A percentile compares a stretch with the other conserved stretches of the same genome.
Evolutionary conservation across 2,113 vertebrate genomes (phyloP).

Genomic region (Tachuris rubrigastra): DNA sequence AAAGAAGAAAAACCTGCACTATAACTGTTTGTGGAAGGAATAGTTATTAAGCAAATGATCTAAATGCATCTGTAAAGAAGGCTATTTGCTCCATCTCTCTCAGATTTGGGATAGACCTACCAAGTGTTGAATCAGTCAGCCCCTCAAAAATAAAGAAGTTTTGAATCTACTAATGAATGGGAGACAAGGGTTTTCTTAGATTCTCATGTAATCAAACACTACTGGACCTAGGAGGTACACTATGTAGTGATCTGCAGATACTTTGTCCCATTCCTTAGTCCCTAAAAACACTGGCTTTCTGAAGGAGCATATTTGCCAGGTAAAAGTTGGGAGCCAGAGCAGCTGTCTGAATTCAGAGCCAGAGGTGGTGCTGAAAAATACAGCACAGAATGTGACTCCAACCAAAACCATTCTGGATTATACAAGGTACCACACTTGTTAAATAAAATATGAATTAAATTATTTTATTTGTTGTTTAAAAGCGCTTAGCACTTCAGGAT

Average conservation of each 20-base stretch:
- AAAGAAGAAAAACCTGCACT: not conserved
- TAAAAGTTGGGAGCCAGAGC: not conserved
- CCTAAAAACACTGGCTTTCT: not conserved
- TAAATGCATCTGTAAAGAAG: not conserved
- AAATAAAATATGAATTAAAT: slow-evolving; percentile 27
- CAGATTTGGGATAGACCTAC: not conserved
- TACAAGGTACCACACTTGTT: not conserved
- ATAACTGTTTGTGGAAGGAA: not conserved
- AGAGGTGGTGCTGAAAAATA: not conserved
- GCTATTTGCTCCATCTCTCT: not conserved
- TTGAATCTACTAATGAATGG: not conserved
- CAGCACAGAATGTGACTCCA: not conserved
- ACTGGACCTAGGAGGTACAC: not conserved
- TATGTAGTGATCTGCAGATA: not conserved
- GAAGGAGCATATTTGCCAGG: not conserved
- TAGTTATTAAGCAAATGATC: not conserved
- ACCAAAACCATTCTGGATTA: not conserved
- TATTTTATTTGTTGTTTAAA: slow-evolving; percentile 27
- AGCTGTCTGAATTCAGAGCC: slow-evolving; percentile 4
- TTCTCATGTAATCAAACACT: not conserved
- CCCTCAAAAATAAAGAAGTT: not conserved
- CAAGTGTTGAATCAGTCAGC: not conserved
- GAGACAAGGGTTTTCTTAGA: not conserved
- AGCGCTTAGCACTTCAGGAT: not conserved
- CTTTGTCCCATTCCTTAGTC: not conserved